These are phyloP conservation scores for Etheostoma nigrum DNA, from an alignment of 2,797 vertebrate species.

Conservation along the genomic window DNA sequence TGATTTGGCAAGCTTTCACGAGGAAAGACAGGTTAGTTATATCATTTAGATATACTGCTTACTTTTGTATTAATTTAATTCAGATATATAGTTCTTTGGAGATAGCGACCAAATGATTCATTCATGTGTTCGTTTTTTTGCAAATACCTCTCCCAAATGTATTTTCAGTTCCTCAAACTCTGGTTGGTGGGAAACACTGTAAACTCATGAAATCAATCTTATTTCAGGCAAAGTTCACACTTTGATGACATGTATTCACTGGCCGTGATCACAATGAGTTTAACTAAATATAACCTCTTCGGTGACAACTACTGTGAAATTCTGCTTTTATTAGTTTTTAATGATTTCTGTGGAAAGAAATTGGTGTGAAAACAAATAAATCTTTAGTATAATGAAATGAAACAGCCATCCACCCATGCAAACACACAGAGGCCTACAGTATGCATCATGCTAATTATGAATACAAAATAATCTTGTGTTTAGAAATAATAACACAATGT, in stretches of 20 bases:
- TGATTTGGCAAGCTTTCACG: neutral
- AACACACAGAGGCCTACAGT: neutral
- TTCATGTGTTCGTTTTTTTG: neutral
- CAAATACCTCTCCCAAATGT: neutral
- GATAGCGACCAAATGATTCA: neutral
- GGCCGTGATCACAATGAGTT: conserved; percentile 34
- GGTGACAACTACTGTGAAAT: neutral
- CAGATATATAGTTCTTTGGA: neutral
- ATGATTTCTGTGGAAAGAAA: neutral
- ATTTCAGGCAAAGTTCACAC: conserved; percentile 48
- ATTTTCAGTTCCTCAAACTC: conserved; percentile 48
- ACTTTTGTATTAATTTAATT: no score
- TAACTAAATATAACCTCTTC: conserved; percentile 3
- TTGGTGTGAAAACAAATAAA: neutral
- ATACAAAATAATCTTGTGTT: neutral
- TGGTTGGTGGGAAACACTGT: neutral
- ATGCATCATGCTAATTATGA: neutral
- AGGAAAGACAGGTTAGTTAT: neutral
- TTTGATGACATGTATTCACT: conserved; percentile 44
- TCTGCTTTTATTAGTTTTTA: neutral
- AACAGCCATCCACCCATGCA: neutral
- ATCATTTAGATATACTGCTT: neutral
- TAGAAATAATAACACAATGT: neutral
- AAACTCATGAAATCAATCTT: conserved; percentile 49
- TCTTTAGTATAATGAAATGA: neutral